A percentile compares a stretch with the other conserved stretches of the same genome.
These are phyloP conservation scores for Heloderma charlesbogerti DNA, from an alignment of 2,113 vertebrate genomes.

Conservation along the genomic window DNA sequence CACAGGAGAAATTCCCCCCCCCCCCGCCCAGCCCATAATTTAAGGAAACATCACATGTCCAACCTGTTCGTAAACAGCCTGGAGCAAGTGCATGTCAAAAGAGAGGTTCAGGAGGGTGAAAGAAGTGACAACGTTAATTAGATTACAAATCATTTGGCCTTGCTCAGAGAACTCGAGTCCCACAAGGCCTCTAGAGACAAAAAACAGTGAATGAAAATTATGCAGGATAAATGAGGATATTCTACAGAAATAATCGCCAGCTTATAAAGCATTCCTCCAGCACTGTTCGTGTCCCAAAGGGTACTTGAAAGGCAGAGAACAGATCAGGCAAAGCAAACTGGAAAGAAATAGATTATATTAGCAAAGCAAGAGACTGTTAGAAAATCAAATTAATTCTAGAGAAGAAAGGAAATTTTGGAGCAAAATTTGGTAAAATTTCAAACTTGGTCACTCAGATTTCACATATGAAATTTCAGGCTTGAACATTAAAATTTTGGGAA, in stretches of 20 bases:
- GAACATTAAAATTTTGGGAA: not conserved
- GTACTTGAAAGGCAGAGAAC: not conserved
- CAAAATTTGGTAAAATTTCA: not conserved
- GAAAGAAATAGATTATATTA: not conserved
- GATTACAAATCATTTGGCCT: constrained; percentile 5
- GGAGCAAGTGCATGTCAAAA: not conserved
- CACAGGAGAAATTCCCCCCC: not conserved
- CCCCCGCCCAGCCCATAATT: not conserved
- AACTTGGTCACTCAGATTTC: not conserved
- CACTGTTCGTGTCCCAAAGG: not conserved
- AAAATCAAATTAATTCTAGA: not conserved
- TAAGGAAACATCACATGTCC: not conserved
- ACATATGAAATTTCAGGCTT: not conserved
- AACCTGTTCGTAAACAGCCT: not conserved
- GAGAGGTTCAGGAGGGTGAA: not conserved
- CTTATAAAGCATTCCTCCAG: not conserved
- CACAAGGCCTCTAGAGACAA: not conserved
- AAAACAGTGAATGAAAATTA: not conserved
- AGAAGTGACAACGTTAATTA: not conserved
- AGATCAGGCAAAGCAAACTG: not conserved
- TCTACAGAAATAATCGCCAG: not conserved
- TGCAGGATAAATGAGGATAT: not conserved
- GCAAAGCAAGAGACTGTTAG: not conserved
- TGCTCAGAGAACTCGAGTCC: not conserved
- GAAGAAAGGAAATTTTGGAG: not conserved